Evolutionary conservation across 2,797 vertebrate species (phyloP), one percentile per base, ranked within the genome.

Genomic region (Anguilla megastoma): DNA sequence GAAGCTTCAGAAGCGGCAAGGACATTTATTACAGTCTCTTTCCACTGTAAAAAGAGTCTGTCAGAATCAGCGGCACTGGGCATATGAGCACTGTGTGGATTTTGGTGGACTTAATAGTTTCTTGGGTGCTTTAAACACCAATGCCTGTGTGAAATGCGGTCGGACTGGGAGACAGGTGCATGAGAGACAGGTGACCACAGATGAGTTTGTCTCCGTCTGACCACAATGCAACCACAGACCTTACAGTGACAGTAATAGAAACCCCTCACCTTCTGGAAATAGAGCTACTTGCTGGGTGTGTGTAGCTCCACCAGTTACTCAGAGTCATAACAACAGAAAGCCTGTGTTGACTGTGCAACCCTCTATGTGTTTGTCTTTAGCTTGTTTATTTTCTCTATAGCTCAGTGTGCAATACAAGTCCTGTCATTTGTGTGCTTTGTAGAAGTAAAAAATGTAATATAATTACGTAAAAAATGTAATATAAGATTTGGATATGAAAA

Each of bases 241-340:
- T 9, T 18, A 41, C 12, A 21, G 33, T 85, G 54, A 74, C 85
- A 36, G 60, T 33, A 69, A 86, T 52, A 86, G 85, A 86, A 86
- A 86, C 85, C 45, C 41, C 24, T 71, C n/a, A n/a, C 4, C 54
- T 33, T 21, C 27, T 66, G 30, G 21, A 60, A 85, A 63, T 85
- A 60, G 56, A 85, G 33, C 48, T 27, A 36, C 50, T 33, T 12
- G 3, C 54, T 36, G 27, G n/a, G 85, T 45, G 12, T n/a, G 10
- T 52, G 41, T 24, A 50, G 60, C 48, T 86, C 45, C 86, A 56
- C 16, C 10, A 27, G 18, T n/a, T 24, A 4, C 71, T 87, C 21
- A 27, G 76, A 1, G 12, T n/a, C 9, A 6, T 21, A 12, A 10
- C 45, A 52, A 41, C 24, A 6, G 3, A 41, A 85, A 56, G 27